phyloP scores from a whole-genome alignment of 2,113 vertebrate species.

The Mastomys coucha region DNA sequence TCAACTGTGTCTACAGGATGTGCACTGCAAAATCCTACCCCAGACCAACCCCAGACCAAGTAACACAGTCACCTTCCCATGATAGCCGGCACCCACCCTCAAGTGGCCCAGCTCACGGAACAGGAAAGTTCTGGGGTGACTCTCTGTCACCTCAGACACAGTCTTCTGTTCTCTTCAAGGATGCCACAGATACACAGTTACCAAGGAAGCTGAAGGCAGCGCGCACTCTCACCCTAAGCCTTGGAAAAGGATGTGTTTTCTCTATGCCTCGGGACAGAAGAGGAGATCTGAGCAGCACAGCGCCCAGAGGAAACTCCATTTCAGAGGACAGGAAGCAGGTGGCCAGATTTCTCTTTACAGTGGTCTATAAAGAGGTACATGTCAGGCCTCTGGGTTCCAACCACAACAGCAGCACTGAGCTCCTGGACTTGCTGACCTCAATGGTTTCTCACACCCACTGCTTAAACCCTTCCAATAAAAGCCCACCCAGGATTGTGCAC shows the following conservation, averaged over 20 bases:
- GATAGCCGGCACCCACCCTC: background rate
- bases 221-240: background rate
- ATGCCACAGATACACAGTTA: background rate
- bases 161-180: background rate
- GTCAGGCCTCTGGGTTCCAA: background rate
- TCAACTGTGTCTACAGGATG: background rate
- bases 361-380: background rate
- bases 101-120: background rate
- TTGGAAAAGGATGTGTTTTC: slow-evolving; percentile 68
- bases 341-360: background rate
- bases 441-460: background rate
- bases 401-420: background rate
- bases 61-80: background rate
- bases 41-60: background rate
- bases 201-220: background rate
- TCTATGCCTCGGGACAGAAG: background rate
- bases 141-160: background rate
- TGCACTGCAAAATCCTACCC: background rate
- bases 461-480: background rate
- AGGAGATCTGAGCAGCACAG: slow-evolving; percentile 34
- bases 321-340: slow-evolving; percentile 44
- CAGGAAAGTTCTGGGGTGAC: background rate
- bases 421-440: background rate
- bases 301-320: slow-evolving; percentile 68
- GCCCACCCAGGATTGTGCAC: background rate